Evolutionary conservation across 2,797 vertebrate species (phyloP).

Genomic region (Hippopotamyrus pictus): DNA sequence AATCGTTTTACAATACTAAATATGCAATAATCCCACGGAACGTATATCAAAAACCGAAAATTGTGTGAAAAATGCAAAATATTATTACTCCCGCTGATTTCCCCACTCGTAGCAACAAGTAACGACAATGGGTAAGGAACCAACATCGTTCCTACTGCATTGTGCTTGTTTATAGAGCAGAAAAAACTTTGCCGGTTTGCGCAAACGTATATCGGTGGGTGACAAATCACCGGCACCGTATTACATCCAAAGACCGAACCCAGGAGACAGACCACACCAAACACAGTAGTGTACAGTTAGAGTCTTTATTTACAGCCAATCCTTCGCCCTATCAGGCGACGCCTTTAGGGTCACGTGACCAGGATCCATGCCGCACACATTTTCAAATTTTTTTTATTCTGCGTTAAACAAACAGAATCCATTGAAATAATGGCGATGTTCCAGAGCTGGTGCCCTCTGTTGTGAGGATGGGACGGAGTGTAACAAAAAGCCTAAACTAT

Average conservation of each 20-base stretch:
- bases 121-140: neutral
- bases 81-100: neutral
- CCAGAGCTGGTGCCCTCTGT: slow-evolving; percentile 49
- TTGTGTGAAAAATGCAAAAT: neutral
- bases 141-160: neutral
- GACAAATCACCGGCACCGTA: neutral
- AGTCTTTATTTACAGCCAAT: slow-evolving; percentile 79
- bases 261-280: neutral
- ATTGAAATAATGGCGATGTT: slow-evolving; percentile 57
- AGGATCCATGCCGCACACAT: slow-evolving; percentile 68
- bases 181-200: neutral
- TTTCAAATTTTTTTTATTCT: slow-evolving; percentile 38
- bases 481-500: slow-evolving; percentile 42
- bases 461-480: slow-evolving; percentile 32
- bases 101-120: neutral
- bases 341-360: slow-evolving; percentile 58
- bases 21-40: neutral
- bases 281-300: slow-evolving; percentile 60
- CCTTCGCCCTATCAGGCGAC: slow-evolving; percentile 57
- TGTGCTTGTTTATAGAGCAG: neutral
- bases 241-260: neutral
- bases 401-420: slow-evolving; percentile 60
- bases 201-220: neutral
- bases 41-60: neutral
- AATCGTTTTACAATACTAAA: neutral